Evolutionary conservation across 2,113 vertebrate genomes (phyloP).

Genomic region (Microtus pennsylvanicus): DNA sequence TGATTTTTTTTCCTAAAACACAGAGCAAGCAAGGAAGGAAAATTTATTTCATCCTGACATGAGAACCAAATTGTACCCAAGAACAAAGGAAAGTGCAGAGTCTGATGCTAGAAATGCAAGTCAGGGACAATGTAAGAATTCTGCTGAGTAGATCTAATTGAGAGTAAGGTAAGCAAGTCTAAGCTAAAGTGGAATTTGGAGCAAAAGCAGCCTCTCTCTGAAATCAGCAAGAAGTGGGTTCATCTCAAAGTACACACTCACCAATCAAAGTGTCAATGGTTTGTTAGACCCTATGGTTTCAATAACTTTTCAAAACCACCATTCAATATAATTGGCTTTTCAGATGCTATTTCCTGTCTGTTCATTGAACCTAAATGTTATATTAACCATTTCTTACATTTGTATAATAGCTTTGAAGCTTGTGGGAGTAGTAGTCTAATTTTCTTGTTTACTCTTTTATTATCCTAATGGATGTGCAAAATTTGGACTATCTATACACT

Average conservation of each 20-base stretch:
- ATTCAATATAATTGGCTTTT: background rate
- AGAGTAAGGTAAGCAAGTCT: background rate
- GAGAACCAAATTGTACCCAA: constrained; percentile 21
- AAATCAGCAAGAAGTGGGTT: background rate
- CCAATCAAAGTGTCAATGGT: background rate
- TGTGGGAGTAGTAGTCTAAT: background rate
- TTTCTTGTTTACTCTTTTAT: background rate
- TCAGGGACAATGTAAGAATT: constrained; percentile 52
- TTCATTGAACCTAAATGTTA: background rate
- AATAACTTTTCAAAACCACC: background rate
- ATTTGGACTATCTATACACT: background rate
- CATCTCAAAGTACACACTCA: background rate
- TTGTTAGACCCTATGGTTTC: background rate
- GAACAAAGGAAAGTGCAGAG: constrained; percentile 66
- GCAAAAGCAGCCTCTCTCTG: background rate
- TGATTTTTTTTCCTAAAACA: constrained; percentile 58
- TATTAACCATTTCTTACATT: background rate
- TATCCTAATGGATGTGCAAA: background rate
- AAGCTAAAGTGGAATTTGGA: background rate
- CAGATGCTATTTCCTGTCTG: background rate
- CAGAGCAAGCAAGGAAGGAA: constrained; percentile 52
- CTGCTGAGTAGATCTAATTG: constrained; percentile 54
- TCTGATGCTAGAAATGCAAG: constrained; percentile 53
- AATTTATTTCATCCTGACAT: constrained; percentile 71
- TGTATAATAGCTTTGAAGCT: background rate